A percentile compares a stretch with the other conserved stretches of the same genome.
Conservation (phyloP, 2,888 invertebrate species). For the Phaedon cochleariae region DNA sequence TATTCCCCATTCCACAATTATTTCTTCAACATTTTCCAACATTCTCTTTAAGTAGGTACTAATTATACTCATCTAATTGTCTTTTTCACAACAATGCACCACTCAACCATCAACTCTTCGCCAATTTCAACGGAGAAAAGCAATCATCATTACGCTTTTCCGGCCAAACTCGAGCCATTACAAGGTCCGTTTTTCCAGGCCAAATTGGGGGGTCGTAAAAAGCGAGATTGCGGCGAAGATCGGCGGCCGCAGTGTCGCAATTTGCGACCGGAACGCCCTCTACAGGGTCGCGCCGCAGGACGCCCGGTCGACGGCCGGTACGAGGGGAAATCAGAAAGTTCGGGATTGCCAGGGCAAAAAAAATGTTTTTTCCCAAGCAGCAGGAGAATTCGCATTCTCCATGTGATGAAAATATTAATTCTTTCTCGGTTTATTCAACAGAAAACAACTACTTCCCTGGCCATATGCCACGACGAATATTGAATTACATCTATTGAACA, state of each 20-base stretch:
- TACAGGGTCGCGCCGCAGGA: conserved; percentile 43
- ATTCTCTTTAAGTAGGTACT: no score
- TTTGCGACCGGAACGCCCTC: conserved; percentile 57
- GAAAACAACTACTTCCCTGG: no score
- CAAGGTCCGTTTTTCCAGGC: conserved; percentile 56
- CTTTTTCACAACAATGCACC: neutral
- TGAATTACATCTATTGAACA: no score
- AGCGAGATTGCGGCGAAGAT: conserved; percentile 54
- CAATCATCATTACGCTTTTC: conserved; percentile 43
- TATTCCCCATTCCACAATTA: no score
- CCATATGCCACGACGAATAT: no score
- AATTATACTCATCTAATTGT: no score
- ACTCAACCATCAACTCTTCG: neutral
- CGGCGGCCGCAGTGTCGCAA: conserved; percentile 59
- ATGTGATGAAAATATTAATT: no score
- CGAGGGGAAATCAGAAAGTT: neutral
- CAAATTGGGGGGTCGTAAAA: conserved; percentile 62
- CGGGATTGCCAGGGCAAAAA: neutral
- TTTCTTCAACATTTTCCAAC: no score
- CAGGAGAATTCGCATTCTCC: no score
- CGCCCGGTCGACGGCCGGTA: conserved; percentile 16
- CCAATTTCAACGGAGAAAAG: conserved; percentile 27
- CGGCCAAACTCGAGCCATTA: conserved; percentile 46
- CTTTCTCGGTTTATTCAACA: no score
- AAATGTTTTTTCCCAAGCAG: no score